Evolutionary conservation across 2,888 invertebrate genomes (phyloP), one percentile per base, ranked within the genome.

Genomic region (Sphaeridia pumilis): DNA sequence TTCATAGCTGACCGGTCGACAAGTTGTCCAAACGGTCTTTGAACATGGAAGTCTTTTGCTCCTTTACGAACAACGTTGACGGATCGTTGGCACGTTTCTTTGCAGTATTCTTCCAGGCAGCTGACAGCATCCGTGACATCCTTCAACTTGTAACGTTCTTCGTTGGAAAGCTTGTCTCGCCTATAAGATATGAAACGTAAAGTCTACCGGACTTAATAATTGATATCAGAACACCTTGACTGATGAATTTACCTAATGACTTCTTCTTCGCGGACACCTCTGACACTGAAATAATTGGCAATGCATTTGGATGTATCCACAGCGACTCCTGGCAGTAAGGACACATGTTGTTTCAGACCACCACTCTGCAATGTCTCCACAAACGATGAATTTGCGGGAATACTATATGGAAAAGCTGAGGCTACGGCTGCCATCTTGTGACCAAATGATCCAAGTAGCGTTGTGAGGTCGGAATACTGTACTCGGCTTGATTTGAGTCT

Each of bases 321-420:
- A 10, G 28, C 26, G 45, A 52, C 38, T 58, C 80, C 78, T 55
- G 80, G 87, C 42, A 86, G 83, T n/a, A 88, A 72, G 35, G 56
- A 56, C 20, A 53, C 77, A 67, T 48, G 44, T 79, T 79, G 45
- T 78, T 76, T 54, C 77, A 81, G 49, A 78, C 79, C 67, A 77
- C 77, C 48, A 75, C 76, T 69, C 42, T 87, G 82, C 52, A 90
- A 71, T 64, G 80, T 77, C 52, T 87, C 84, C 56, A 88, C 81
- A 21, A 89, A 73, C 70, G 84, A 82, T 55, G 76, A 73, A 55
- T 80, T 78, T 47, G 63, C 54, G 38, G 76, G 73, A 68, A 89
- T 74, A 10, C 82, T 77, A 66, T 88, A 81, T 26, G 89, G 70
- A 20, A 70, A 54, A 24, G 66, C 59, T 2, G 62, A 47, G 28